Evolutionary conservation across 2,797 vertebrate species (phyloP).

Genomic region (Enteromius afrohamiltoni): DNA sequence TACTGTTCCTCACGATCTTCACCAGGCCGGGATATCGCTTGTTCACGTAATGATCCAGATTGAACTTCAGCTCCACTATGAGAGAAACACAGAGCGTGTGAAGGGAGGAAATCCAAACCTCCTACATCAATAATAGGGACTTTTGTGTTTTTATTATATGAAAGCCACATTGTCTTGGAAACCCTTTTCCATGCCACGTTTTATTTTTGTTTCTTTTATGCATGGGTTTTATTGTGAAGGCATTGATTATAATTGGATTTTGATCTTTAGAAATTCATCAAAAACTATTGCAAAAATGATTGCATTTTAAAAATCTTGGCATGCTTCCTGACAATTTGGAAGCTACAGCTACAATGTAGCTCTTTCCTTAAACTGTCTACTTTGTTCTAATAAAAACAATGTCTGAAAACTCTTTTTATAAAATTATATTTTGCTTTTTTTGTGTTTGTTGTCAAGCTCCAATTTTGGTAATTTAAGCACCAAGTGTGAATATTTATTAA

Average conservation of each 20-base stretch:
- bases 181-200: background rate
- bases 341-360: too few relatives aligned
- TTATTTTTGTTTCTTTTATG: background rate
- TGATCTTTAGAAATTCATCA: background rate
- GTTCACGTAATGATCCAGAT: constrained; percentile 94
- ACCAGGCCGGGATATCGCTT: constrained; percentile 94
- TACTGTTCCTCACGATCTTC: constrained; percentile 93
- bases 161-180: background rate
- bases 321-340: too few relatives aligned
- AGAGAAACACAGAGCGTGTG: constrained; percentile 47
- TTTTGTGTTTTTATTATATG: background rate
- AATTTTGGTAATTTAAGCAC: too few relatives aligned
- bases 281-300: too few relatives aligned
- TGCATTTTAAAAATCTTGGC: too few relatives aligned
- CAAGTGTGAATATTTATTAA: too few relatives aligned
- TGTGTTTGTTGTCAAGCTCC: too few relatives aligned
- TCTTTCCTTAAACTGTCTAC: too few relatives aligned
- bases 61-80: constrained; percentile 93
- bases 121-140: constrained; percentile 5
- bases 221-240: background rate
- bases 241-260: background rate
- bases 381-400: too few relatives aligned
- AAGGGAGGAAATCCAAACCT: constrained; percentile 1
- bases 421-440: too few relatives aligned
- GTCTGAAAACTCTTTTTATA: too few relatives aligned